phyloP scores from a whole-genome alignment of 2,113 vertebrate species.

The Synchiropus splendidus region DNA sequence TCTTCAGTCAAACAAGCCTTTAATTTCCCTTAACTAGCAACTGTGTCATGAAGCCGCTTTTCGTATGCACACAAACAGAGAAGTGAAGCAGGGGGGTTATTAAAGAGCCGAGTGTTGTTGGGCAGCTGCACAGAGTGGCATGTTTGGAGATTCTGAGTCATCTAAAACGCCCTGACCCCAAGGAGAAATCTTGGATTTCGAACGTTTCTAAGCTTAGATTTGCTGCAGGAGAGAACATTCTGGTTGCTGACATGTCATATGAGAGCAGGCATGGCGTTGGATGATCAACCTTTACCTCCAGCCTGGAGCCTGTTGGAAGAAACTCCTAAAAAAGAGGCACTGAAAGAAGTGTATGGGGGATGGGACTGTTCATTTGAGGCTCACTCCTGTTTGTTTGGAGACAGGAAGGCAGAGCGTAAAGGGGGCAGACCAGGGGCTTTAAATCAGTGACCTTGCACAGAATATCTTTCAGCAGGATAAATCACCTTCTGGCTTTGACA shows the following conservation, averaged over 20 bases:
- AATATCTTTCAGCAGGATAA: too few species aligned
- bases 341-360: too few species aligned
- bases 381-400: too few species aligned
- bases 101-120: slow-evolving; percentile 10
- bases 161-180: slow-evolving; percentile 10
- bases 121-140: slow-evolving; percentile 19
- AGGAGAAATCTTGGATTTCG: slow-evolving; percentile 6
- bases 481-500: too few species aligned
- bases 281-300: too few species aligned
- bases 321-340: too few species aligned
- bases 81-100: slow-evolving; percentile 8
- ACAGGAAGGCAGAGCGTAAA: too few species aligned
- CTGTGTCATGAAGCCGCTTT: slow-evolving; percentile 17
- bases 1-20: neutral
- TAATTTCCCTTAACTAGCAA: slow-evolving; percentile 15
- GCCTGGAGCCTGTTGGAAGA: too few species aligned
- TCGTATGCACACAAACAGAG: slow-evolving; percentile 24
- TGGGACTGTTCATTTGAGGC: too few species aligned
- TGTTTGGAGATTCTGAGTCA: slow-evolving; percentile 58
- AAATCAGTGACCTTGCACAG: too few species aligned
- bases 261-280: too few species aligned
- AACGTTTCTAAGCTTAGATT: slow-evolving; percentile 1
- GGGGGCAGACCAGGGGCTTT: too few species aligned
- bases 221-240: slow-evolving; percentile 10
- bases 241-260: neutral